Evolutionary conservation across 2,113 vertebrate genomes (phyloP).

Genomic region (Gopherus evgoodei): DNA sequence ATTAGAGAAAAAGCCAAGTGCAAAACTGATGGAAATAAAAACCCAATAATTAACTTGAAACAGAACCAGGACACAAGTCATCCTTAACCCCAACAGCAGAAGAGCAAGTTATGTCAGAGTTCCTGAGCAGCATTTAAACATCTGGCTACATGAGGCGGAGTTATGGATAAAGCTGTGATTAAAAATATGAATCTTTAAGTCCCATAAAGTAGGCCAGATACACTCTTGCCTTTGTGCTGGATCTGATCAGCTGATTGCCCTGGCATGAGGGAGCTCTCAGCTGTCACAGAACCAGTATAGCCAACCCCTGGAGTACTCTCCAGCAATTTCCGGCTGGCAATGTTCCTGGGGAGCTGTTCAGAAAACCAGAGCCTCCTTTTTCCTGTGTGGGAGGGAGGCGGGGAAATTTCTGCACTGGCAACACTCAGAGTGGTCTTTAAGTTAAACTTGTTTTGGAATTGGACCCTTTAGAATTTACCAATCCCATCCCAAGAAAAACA

Average conservation of each 20-base stretch:
- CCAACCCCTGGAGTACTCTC: background rate
- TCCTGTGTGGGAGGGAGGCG: background rate
- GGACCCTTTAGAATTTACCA: background rate
- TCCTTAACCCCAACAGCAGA: background rate
- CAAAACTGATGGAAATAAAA: background rate
- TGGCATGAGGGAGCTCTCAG: background rate
- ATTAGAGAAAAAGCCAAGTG: background rate
- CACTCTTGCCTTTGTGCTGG: background rate
- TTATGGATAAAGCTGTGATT: rapidly evolving
- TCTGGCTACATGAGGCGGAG: background rate
- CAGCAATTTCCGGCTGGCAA: rapidly evolving
- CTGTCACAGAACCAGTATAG: background rate
- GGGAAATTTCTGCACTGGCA: rapidly evolving
- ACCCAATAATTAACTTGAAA: background rate
- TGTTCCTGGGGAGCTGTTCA: background rate
- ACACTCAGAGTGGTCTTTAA: background rate
- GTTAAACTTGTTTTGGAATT: background rate
- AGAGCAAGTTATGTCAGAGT: background rate
- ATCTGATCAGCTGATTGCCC: background rate
- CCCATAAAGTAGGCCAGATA: background rate
- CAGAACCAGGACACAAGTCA: background rate
- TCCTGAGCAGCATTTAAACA: background rate
- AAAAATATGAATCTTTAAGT: background rate
- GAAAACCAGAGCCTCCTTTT: background rate
- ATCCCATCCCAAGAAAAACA: background rate